Evolutionary conservation across 2,113 vertebrate genomes (phyloP).

Genomic region (Ceyx cyanopectus): DNA sequence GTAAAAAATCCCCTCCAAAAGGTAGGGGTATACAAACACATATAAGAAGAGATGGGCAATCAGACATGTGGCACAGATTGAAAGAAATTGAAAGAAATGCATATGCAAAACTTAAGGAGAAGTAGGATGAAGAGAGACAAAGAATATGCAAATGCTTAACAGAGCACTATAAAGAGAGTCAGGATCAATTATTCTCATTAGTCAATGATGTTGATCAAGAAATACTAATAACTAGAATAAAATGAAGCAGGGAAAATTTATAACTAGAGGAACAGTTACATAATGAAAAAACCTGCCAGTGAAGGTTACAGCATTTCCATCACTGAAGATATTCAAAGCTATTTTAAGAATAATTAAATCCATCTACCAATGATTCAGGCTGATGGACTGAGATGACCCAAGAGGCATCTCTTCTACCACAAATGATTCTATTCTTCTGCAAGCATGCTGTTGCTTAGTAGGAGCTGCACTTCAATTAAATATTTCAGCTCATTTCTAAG

Average conservation of each 20-base stretch:
- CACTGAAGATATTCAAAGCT: not conserved
- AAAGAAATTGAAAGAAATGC: not conserved
- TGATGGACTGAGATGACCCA: constrained; percentile 1
- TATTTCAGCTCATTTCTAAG: not conserved
- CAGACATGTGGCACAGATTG: not conserved
- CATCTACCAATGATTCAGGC: not conserved
- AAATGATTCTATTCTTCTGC: not conserved
- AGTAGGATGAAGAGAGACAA: not conserved
- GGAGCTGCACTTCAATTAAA: not conserved
- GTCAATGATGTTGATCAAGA: not conserved
- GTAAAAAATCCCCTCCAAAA: not conserved
- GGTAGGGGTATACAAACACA: not conserved
- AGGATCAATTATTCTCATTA: constrained; percentile 1
- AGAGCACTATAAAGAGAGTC: not conserved
- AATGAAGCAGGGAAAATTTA: not conserved
- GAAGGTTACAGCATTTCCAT: constrained; percentile 14
- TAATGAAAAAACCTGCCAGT: constrained; percentile 1
- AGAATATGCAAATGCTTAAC: not conserved
- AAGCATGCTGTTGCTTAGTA: not conserved
- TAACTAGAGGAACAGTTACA: not conserved
- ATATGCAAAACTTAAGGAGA: not conserved
- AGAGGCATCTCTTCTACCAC: not conserved
- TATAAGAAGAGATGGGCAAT: not conserved
- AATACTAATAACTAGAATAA: not conserved
- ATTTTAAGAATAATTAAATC: constrained; percentile 45